Base-by-base conservation (phyloP, 2,113 vertebrate genomes). In the Stigmatopora argus region DNA sequence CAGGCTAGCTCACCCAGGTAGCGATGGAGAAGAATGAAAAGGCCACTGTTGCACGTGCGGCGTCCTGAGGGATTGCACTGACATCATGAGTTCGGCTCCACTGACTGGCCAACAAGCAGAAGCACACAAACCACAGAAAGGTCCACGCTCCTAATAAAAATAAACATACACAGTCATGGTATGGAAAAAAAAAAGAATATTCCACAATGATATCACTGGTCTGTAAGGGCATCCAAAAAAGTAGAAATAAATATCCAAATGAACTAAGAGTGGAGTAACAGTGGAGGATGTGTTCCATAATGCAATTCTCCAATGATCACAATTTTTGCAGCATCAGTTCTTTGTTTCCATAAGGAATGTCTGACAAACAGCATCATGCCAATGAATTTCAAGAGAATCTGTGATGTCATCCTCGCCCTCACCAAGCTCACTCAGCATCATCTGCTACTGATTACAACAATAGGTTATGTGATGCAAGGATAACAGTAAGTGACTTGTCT, bases 11-110 rank as follows among this genome's bases (percentile, higher is more conserved):
- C 85, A 96, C 95, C 95, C 95, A 97, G 58, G 93, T 94, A 76
- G 94, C 92, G 72, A 95, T 92, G 60, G 95, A 97, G 83, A 97
- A 97, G 89, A 96, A 97, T 3, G 92, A 94, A 90, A 97, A 97
- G 77, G 93, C 83, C 65, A 96, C 91, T 49, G 87, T 86, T 0
- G 94, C 93, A 0, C 90, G 92, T 3, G 93, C 94, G 0, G 92
- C 94, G 58, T 94, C 92, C 0, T 82, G 66, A 0, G 89, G 90
- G 0, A 92, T 13, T 0, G 0, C 7, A 0, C 70, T 44, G 0
- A 78, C 14, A 0, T 31, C 0, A 0, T 15, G 0, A 0, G 0
- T 59, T 0, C 80, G 85, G 14, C 85, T 70, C 95, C 95, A 97
- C 75, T 94, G 92, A 80, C 91, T 94, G 85, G 94, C 89, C 72